Percentiles rank a stretch among this genome's conserved stretches.
phyloP scores from a whole-genome alignment of 2,888 invertebrate species.

The Polydrusus cervinus region DNA sequence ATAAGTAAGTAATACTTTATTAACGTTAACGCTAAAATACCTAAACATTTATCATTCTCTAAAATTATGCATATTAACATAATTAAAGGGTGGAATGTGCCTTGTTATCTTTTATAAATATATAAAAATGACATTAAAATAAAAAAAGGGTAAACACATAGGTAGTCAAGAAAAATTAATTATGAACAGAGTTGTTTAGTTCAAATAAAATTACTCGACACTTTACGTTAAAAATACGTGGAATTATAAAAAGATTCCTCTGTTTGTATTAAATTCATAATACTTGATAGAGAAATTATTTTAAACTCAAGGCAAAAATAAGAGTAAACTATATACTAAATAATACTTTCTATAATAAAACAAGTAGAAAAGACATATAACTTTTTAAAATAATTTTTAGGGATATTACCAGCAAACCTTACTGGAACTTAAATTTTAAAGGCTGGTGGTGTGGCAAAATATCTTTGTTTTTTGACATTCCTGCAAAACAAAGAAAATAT shows the following conservation, averaged over 20 bases:
- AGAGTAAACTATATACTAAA: background rate
- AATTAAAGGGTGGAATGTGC: too few species aligned
- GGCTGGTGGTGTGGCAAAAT: conserved; percentile 48
- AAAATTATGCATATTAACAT: too few species aligned
- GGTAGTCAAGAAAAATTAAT: background rate
- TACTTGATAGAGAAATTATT: background rate
- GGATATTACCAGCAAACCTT: background rate
- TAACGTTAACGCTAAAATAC: too few species aligned
- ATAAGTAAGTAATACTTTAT: too few species aligned
- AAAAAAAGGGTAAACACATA: background rate
- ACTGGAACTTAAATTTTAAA: conserved; percentile 29
- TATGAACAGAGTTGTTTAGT: too few species aligned
- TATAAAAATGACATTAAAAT: background rate
- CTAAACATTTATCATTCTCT: too few species aligned
- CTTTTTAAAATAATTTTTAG: conserved; percentile 1
- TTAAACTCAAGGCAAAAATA: background rate
- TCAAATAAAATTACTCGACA: too few species aligned
- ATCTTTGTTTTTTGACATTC: conserved; percentile 35
- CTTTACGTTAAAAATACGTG: background rate
- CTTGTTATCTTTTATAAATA: background rate
- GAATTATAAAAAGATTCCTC: background rate
- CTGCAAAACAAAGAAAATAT: conserved; percentile 30
- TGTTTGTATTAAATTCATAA: background rate
- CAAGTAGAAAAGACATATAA: conserved; percentile 12
- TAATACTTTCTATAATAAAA: conserved; percentile 10